Base-by-base conservation (phyloP, 2,888 invertebrate genomes). In the Limnephilus rhombicus region DNA sequence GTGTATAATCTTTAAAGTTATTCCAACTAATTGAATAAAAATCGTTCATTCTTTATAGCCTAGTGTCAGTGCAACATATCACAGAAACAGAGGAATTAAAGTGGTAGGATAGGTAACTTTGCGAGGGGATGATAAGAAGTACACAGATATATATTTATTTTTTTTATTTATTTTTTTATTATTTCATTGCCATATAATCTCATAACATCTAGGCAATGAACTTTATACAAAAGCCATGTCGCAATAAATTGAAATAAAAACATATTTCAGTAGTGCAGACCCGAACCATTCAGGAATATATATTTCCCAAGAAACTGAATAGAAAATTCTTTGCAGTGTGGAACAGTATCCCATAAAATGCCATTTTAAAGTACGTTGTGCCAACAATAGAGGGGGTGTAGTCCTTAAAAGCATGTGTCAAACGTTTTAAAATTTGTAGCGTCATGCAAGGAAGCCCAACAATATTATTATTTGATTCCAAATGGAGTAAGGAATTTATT, bases 351-450 rank as follows among this genome's bases (percentile, higher is more conserved):
- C 90, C 85, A 92, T 92, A 92, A 92, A 93, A 92, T 68, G 85
- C 37, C 93, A 90, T 91, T 93, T 92, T 92, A 93, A 90, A 93
- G 91, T 90, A 86, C 87, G 86, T 87, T 90, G 87, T 83, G 87
- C 87, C 87, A 37, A 88, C 90, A 90, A 91, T 90, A 90, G 90
- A 68, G 91, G 93, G 68, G 92, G 93, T 85, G 68, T 49, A 86
- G 90, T 92, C 90, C 90, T 90, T 93, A 93, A 93, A 93, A 93
- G 93, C 93, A 93, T 93, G 93, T 93, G 93, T 93, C 93, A 93
- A 93, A 93, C 93, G 91, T 68, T 93, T 93, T 92, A 92, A 93
- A 93, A 93, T 93, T 93, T 93, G 93, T 93, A 90, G 93, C 93
- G 91, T 93, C 92, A 93, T 83, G 93, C 81, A 87, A 87, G 90